Percentiles rank a stretch among this genome's conserved stretches.
These are phyloP conservation scores for Pristionchus entomophagus DNA, from an alignment of 2,888 invertebrate species.

Conservation along the genomic window DNA sequence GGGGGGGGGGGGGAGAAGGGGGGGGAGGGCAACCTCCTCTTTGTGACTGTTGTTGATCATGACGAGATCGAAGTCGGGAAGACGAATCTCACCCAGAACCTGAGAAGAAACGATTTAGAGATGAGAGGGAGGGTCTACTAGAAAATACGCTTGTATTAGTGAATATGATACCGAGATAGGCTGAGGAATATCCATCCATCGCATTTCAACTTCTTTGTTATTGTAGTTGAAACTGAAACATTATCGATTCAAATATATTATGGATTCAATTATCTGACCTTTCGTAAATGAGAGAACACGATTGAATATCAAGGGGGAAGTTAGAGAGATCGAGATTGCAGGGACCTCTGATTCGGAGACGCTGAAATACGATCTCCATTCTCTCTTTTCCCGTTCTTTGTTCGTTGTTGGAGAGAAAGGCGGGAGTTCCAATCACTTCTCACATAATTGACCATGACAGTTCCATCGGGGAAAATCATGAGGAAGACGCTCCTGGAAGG, in stretches of 20 bases:
- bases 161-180: conserved; percentile 52
- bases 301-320: conserved; percentile 65
- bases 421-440: background rate
- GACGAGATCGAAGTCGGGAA: conserved; percentile 66
- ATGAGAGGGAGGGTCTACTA: background rate
- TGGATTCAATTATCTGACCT: too few species aligned
- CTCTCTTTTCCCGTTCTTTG: background rate
- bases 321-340: conserved; percentile 63
- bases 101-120: background rate
- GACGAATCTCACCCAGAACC: conserved; percentile 57
- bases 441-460: conserved; percentile 67
- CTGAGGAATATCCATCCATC: conserved; percentile 59
- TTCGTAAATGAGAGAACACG: conserved; percentile 63
- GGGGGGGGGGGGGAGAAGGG: background rate
- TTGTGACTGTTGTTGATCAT: conserved; percentile 54
- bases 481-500: conserved; percentile 63
- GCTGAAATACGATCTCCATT: background rate
- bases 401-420: background rate
- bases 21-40: background rate
- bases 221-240: conserved; percentile 67
- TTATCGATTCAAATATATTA: too few species aligned
- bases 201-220: conserved; percentile 66
- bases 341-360: conserved; percentile 65
- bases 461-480: conserved; percentile 69
- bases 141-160: background rate